Base-by-base conservation (phyloP, 2,888 invertebrate genomes). In the Dolichopus griseipennis region DNA sequence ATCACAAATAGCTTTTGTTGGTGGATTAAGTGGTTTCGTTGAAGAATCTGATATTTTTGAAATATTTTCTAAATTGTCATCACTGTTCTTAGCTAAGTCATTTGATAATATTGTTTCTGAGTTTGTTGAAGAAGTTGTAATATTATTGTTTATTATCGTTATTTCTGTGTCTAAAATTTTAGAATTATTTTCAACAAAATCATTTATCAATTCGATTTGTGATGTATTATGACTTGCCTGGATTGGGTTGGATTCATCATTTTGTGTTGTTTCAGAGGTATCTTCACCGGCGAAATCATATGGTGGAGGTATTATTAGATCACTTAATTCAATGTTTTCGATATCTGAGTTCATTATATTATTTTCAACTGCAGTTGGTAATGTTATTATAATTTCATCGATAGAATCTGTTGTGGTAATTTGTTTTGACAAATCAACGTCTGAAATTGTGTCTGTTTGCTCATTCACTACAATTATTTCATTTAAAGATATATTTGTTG, bases 181-280 rank as follows among this genome's bases (percentile, higher is more conserved):
- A 3, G 69, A 34, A 62, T 71, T 70, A 18, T 68, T 43, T 61
- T 68, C 70, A 37, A 67, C 37, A n/a, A 68, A 64, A 61, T 61
- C 64, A 70, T 70, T 70, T 70, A 70, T 70, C 65, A 68, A 67
- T 33, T 66, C 66, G 52, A 34, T 66, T 12, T 70, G 22, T 43
- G 69, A 69, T 68, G 70, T 64, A 52, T 70, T 12, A 8, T 64
- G 61, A 10, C 65, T 65, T 64, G 67, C 69, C 33, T 43, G 62
- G 0, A 41, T 61, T 52, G 65, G 69, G n/a, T 67, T 66, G 15
- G 66, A 65, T 37, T 69, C 41, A 10, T 67, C 67, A 1, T 67
- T 64, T 61, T 68, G 68, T 1, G 68, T 67, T 20, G 68, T 68
- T 61, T 67, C 33, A 34, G 67, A 65, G 12, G 27, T 69, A 18